These are phyloP conservation scores for Chiroxiphia lanceolata DNA, from an alignment of 2,797 vertebrate species.

Conservation along the genomic window DNA sequence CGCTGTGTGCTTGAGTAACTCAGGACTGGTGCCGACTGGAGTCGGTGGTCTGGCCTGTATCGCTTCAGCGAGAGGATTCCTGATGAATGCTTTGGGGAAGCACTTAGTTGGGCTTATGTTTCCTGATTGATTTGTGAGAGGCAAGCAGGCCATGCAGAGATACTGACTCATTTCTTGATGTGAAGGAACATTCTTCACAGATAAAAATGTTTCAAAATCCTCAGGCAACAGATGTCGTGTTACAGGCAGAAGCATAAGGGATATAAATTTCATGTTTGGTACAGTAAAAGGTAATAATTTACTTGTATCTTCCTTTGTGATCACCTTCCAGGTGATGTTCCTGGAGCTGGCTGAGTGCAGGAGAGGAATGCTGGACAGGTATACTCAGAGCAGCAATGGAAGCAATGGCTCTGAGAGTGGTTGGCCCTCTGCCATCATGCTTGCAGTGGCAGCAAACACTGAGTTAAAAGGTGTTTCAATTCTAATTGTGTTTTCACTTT, in stretches of 20 bases:
- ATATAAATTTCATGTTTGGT: background rate
- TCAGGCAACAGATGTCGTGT: background rate
- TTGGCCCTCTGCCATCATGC: background rate
- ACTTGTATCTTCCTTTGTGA: background rate
- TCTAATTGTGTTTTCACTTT: background rate
- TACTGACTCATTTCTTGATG: background rate
- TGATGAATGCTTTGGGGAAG: background rate
- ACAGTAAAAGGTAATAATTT: background rate
- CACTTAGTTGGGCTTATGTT: background rate
- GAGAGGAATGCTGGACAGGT: background rate
- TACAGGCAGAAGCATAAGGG: background rate
- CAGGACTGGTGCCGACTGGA: background rate
- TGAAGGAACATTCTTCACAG: background rate
- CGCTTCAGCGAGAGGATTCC: background rate
- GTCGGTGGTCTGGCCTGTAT: background rate
- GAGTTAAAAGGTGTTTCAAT: background rate
- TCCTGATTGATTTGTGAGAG: background rate
- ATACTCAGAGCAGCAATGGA: background rate
- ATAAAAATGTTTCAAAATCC: constrained; percentile 13
- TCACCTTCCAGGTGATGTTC: background rate
- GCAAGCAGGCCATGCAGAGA: background rate
- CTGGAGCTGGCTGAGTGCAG: background rate
- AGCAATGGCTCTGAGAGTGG: background rate
- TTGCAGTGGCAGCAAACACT: background rate
- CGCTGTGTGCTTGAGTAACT: background rate